Base-by-base conservation (phyloP, 2,888 invertebrate genomes). In the Spialia ferax region DNA sequence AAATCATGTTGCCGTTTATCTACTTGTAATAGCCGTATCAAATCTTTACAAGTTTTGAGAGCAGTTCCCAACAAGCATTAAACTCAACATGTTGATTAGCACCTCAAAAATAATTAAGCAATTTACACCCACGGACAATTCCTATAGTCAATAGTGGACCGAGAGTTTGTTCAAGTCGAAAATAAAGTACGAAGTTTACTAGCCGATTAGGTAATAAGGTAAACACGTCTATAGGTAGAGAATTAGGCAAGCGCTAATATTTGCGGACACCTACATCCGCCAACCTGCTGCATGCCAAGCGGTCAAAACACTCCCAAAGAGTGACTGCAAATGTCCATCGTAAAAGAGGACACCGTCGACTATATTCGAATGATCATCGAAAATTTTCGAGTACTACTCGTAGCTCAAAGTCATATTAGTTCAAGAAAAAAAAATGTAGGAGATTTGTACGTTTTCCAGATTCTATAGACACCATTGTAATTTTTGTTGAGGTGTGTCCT, bases 201-300 rank as follows among this genome's bases (percentile, higher is more conserved):
- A 18, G 26, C 29, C 48, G 55, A 62, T 89, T 90, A 85, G 84
- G 88, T 86, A 90, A 91, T 87, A 84, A 81, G 79, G 81, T 83
- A 85, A 88, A 89, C 83, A 84, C 75, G 82, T 79, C 75, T 78
- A 74, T 81, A 75, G 75, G 78, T 75, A 81, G 79, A 81, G 83
- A 85, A 86, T 89, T 91, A 83, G 85, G 88, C 84, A 86, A 89
- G 86, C 81, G 85, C 84, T 81, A 92, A 93, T 92, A 93, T 93
- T 92, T 92, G 92, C 89, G 82, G 76, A 90, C 92, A 87, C 91
- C 91, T 87, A 91, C 93, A 84, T 88, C 86, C 87, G 86, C 88
- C 83, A 88, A 88, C 87, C 83, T 87, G 90, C 85, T 81, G 83
- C 81, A 78, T 78, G 78, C 79, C 80, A 77, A 71, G 71, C 78